Evolutionary conservation across 2,113 vertebrate genomes (phyloP), one percentile per base, ranked within the genome.

Genomic region (Prolemur simus): DNA sequence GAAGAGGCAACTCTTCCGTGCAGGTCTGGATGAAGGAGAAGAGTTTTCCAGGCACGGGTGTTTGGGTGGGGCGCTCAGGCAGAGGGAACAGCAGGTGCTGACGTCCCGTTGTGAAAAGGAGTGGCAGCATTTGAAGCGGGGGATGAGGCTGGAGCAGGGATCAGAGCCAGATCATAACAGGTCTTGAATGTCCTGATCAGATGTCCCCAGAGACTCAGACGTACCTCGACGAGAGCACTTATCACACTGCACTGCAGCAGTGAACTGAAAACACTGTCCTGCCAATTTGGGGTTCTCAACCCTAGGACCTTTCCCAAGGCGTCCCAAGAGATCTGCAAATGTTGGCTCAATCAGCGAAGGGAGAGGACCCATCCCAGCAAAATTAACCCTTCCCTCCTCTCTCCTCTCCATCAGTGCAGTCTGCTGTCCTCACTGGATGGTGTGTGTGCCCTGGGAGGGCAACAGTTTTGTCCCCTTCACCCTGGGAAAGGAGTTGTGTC

Each of bases 201-300:
- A 34, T 0, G 2, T 29, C 27, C 49, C 17, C 42, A 27, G 64
- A 82, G 66, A 89, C n/a, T 8, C n/a, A 1, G 1, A 4, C 21
- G 1, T 7, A 42, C 37, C 58, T 84, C 15, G 15, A 27, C 66
- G 20, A 25, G 1, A 5, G 12, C 42, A 3, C 14, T 10, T 10
- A 5, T 14, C 45, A 13, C 32, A 6, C 0, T 5, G n/a, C 6
- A 1, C 23, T 4, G 6, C 1, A 2, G 27, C 2, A 49, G 27
- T 17, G 45, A 12, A 27, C 29, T 6, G 21, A 10, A 64, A 49
- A 32, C 21, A 45, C 10, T 0, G 32, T 14, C 60, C 66, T 17
- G 17, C 66, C n/a, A 11, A 47, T 20, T 68, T 37, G 5, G 3
- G 6, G 60, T 69, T 47, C 56, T 69, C 87, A 32, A 8, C 12